Percentiles rank a stretch among this genome's conserved stretches.
Evolutionary conservation across 53 echinoderm and acorn worm species (phyloP).

Genomic region (Apostichopus leukothele): DNA sequence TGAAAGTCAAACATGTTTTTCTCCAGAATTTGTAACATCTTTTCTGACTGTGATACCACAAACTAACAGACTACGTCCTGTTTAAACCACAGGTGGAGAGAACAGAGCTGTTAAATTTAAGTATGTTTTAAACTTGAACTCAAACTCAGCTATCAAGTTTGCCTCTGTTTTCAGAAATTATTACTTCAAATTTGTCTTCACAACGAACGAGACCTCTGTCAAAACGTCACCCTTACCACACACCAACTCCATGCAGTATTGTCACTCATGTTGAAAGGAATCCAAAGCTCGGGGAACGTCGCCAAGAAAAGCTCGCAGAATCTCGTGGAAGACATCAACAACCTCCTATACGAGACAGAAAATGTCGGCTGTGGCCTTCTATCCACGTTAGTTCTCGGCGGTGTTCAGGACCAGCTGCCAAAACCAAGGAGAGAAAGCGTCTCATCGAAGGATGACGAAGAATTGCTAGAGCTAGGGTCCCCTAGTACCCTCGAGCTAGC

Average conservation of each 20-base stretch:
- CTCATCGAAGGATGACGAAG: background rate
- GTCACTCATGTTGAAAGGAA: slow-evolving; percentile 45
- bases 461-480: slow-evolving; percentile 40
- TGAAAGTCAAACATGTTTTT: too few relatives aligned
- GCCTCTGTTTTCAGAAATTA: slow-evolving; percentile 62
- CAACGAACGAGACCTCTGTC: slow-evolving; percentile 73
- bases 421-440: background rate
- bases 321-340: slow-evolving; percentile 41
- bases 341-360: slow-evolving; percentile 52
- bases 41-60: too few relatives aligned
- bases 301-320: background rate
- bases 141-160: background rate
- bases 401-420: slow-evolving; percentile 26
- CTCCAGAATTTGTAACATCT: too few relatives aligned
- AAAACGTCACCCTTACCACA: slow-evolving; percentile 41
- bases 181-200: slow-evolving; percentile 88
- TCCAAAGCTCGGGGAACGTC: background rate
- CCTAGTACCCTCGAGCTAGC: slow-evolving; percentile 59
- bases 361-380: slow-evolving; percentile 55
- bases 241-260: slow-evolving; percentile 71
- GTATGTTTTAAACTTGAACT: too few relatives aligned
- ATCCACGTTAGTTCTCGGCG: slow-evolving; percentile 49
- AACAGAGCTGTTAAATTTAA: too few relatives aligned
- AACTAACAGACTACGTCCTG: too few relatives aligned
- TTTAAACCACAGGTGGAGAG: too few relatives aligned